Base-by-base conservation (phyloP, 1,140 invertebrate genomes). In the Bombus terrestris region DNA sequence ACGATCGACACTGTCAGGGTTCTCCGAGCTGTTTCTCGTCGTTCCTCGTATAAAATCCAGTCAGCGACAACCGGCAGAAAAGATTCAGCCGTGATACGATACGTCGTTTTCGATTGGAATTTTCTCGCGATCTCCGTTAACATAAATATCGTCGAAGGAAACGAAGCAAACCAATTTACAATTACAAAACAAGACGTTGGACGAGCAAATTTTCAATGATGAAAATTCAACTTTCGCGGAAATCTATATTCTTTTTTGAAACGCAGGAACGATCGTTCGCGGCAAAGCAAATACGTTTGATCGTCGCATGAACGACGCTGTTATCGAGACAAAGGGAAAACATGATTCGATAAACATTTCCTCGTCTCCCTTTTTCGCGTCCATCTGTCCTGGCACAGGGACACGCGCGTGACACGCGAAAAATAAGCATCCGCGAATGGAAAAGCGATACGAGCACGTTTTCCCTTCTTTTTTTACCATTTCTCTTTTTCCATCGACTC, bases 291-390 rank as follows among this genome's bases (percentile, higher is more conserved):
- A 71, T n/a, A 4, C 43, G 15, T 6, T 47, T 32, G 47, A 71
- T 43, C 47, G 66, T 22, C 39, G 39, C 37, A 12, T 9, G 32
- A 43, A 43, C 79, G 47, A 13, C 71, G 28, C 57, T 66, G 39
- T 78, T 39, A 35, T 57, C 47, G 64, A 25, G 37, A 78, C 74
- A 83, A 71, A 78, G 64, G 47, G 47, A 39, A 28, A 69, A 37
- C 74, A 78, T 35, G 64, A 78, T 83, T 78, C 64, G 35, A 78
- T 78, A 78, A 83, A 83, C 62, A 78, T 68, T 83, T 82, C 41
- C 22, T n/a, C 22, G 43, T 71, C 35, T 39, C 57, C 41, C 37
- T 64, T 35, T 32, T 41, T 59, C 69, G 47, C n/a, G 64, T 28
- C 13, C 18, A 4, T 10, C 66, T 39, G 13, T 28, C 12, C 68